A percentile compares a stretch with the other conserved stretches of the same genome.
Evolutionary conservation across 2,113 vertebrate species (phyloP).

Genomic region (Natator depressus): DNA sequence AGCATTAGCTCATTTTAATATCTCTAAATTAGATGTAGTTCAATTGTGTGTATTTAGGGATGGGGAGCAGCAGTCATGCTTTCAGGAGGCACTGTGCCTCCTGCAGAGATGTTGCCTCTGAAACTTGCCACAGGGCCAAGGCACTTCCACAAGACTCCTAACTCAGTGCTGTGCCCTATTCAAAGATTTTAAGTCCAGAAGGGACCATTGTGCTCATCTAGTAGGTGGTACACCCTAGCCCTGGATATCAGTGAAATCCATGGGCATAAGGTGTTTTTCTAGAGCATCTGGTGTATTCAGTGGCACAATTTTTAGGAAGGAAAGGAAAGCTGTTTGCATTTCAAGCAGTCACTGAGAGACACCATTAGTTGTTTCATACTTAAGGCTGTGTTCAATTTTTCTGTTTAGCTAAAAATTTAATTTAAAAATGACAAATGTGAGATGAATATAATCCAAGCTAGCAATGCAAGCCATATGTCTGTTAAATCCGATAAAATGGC

Average conservation of each 20-base stretch:
- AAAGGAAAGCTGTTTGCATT: neutral
- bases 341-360: neutral
- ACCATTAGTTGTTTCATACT: neutral
- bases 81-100: neutral
- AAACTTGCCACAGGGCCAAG: neutral
- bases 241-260: neutral
- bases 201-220: neutral
- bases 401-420: neutral
- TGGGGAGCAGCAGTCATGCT: accelerated
- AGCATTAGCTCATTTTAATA: neutral
- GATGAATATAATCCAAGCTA: neutral
- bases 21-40: neutral
- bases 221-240: neutral
- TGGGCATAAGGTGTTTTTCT: neutral
- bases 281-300: neutral
- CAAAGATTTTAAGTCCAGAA: neutral
- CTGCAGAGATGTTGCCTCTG: neutral
- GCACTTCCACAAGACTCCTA: neutral
- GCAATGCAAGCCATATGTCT: neutral
- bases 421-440: neutral
- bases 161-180: neutral
- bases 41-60: neutral
- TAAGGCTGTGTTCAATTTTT: neutral
- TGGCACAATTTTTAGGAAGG: neutral
- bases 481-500: neutral